phyloP scores from a whole-genome alignment of 2,113 vertebrate genomes.

The Cygnus atratus region DNA sequence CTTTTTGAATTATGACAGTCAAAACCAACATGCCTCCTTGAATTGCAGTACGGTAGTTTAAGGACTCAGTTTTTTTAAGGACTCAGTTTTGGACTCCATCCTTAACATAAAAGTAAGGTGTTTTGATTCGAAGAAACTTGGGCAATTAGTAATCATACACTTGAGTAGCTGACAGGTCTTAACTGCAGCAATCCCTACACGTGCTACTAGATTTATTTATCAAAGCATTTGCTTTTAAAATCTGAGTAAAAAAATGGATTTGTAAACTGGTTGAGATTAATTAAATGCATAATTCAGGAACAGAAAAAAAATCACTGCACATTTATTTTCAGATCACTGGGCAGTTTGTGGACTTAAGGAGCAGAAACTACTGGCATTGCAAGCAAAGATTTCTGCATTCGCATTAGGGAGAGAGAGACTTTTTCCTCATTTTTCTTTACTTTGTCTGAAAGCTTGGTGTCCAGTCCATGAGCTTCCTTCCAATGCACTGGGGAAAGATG shows the following conservation, averaged over 20 bases:
- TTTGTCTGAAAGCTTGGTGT: slow-evolving; percentile 5
- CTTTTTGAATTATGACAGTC: neutral
- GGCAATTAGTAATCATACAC: slow-evolving; percentile 32
- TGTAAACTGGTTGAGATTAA: slow-evolving; percentile 65
- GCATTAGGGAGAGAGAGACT: neutral
- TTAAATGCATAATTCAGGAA: slow-evolving; percentile 47
- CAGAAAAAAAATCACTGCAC: neutral
- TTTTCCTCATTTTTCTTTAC: slow-evolving; percentile 25
- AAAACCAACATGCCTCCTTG: neutral
- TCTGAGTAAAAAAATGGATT: slow-evolving; percentile 55
- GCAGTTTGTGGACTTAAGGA: slow-evolving; percentile 41
- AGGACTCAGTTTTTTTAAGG: neutral
- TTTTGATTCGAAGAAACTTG: neutral
- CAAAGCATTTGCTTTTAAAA: slow-evolving; percentile 26
- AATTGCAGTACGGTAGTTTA: neutral
- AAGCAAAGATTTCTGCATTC: slow-evolving; percentile 26
- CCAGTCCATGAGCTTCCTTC: neutral
- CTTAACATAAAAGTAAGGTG: neutral
- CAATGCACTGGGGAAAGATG: neutral
- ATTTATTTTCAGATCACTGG: slow-evolving; percentile 58
- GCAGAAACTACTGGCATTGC: slow-evolving; percentile 8
- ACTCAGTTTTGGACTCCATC: neutral
- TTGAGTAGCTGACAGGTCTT: slow-evolving; percentile 15
- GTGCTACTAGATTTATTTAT: slow-evolving; percentile 44
- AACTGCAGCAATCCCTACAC: neutral